Percentiles rank a stretch among this genome's conserved stretches.
phyloP scores from a whole-genome alignment of 2,797 vertebrate genomes.

The Simalia tracyae region DNA sequence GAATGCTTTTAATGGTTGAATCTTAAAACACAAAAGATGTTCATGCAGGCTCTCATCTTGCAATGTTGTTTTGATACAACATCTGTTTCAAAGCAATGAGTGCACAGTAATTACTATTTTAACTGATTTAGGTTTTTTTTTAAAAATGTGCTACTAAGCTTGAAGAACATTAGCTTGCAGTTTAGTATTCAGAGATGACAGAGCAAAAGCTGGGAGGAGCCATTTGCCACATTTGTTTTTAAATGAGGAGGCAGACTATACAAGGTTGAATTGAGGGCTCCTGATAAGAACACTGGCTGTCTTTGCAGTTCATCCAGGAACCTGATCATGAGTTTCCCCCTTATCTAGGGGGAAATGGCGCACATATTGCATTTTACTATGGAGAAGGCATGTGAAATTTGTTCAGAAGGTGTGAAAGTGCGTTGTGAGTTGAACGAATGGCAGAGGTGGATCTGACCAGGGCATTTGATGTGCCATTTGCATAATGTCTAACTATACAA shows the following conservation, averaged over 20 bases:
- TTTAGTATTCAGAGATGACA: conserved; percentile 17
- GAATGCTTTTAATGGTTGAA: conserved; percentile 29
- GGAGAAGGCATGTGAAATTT: neutral
- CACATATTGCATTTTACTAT: neutral
- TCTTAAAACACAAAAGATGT: conserved; percentile 45
- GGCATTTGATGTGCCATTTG: neutral
- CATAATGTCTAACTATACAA: neutral
- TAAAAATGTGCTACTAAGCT: neutral
- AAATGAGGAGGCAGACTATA: neutral
- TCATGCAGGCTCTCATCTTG: conserved; percentile 57
- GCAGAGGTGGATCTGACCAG: neutral
- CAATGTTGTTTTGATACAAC: conserved; percentile 71
- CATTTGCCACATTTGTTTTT: neutral
- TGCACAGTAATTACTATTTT: conserved; percentile 51
- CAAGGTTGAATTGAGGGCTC: neutral
- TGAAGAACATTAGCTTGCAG: conserved; percentile 9
- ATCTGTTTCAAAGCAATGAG: conserved; percentile 56
- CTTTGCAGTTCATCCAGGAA: neutral
- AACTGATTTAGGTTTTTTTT: conserved; percentile 40
- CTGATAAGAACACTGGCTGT: neutral
- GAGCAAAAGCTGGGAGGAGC: conserved; percentile 1
- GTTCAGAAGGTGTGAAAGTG: neutral
- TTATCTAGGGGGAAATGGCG: neutral
- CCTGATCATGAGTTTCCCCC: neutral
- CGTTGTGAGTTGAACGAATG: neutral